A percentile compares a stretch with the other conserved stretches of the same genome.
These are phyloP conservation scores for Grallaria varia DNA, from an alignment of 2,113 vertebrate species.

Conservation along the genomic window DNA sequence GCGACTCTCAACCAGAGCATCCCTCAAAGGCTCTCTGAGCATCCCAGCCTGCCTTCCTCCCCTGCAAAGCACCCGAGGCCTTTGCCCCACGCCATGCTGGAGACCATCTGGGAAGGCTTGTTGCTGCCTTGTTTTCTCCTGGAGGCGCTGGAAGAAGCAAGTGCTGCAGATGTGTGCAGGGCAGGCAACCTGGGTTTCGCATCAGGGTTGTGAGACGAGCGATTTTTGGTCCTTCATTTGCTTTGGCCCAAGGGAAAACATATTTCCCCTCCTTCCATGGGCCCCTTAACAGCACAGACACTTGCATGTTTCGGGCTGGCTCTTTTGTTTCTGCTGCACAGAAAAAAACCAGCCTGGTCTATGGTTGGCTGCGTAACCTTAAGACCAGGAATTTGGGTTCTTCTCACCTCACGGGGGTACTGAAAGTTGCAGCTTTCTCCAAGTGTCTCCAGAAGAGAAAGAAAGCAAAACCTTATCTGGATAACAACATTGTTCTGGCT, in stretches of 20 bases:
- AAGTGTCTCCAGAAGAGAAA: background rate
- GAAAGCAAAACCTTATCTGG: background rate
- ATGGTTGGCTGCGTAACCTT: background rate
- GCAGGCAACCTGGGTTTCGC: background rate
- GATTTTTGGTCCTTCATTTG: background rate
- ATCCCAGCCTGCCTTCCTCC: background rate
- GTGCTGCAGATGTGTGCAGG: background rate
- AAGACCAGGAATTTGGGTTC: background rate
- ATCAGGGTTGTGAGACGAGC: rapidly evolving
- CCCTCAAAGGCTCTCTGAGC: background rate
- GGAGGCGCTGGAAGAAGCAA: background rate
- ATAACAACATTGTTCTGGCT: rapidly evolving
- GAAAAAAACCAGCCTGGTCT: background rate
- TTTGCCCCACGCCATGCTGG: rapidly evolving
- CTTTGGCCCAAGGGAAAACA: background rate
- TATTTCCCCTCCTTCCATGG: background rate
- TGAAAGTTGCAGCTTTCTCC: background rate
- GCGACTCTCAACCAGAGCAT: background rate
- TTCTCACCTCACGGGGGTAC: background rate
- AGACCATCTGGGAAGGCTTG: background rate
- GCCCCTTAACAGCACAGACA: background rate
- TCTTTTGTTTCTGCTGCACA: background rate
- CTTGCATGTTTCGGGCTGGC: rapidly evolving
- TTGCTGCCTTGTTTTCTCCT: background rate
- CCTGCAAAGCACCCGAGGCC: background rate